phyloP scores from a whole-genome alignment of 2,797 vertebrate genomes.

The Enteromius radiatus region DNA sequence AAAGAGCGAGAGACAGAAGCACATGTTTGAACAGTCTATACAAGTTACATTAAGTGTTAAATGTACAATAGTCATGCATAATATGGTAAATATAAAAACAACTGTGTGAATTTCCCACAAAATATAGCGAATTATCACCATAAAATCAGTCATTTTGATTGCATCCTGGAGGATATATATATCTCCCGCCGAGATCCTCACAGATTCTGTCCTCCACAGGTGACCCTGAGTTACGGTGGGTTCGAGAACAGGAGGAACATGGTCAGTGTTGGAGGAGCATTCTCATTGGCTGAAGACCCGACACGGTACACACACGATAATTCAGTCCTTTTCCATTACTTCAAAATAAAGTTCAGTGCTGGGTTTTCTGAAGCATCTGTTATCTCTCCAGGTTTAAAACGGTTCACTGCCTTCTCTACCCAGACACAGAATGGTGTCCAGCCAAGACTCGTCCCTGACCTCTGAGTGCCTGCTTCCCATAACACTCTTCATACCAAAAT shows the following conservation, averaged over 20 bases:
- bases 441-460: constrained; percentile 52
- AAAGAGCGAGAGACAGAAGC: too few relatives aligned
- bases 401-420: constrained; percentile 91
- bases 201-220: constrained; percentile 68
- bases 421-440: constrained; percentile 90
- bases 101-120: too few relatives aligned
- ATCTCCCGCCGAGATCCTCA: background rate
- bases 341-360: background rate
- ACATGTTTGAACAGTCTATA: too few relatives aligned
- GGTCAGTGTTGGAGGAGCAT: constrained; percentile 83
- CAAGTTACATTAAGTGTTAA: too few relatives aligned
- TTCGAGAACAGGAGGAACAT: constrained; percentile 92
- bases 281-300: constrained; percentile 89
- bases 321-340: background rate
- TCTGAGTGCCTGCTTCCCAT: background rate
- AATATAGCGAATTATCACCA: background rate
- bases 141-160: background rate
- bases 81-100: background rate
- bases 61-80: background rate
- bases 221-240: constrained; percentile 94
- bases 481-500: constrained; percentile 14
- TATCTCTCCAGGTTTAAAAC: constrained; percentile 87
- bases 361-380: background rate
- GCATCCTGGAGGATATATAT: too few relatives aligned
- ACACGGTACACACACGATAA: constrained; percentile 78